phyloP scores from a whole-genome alignment of 2,888 invertebrate genomes.

The Cantharis rufa region DNA sequence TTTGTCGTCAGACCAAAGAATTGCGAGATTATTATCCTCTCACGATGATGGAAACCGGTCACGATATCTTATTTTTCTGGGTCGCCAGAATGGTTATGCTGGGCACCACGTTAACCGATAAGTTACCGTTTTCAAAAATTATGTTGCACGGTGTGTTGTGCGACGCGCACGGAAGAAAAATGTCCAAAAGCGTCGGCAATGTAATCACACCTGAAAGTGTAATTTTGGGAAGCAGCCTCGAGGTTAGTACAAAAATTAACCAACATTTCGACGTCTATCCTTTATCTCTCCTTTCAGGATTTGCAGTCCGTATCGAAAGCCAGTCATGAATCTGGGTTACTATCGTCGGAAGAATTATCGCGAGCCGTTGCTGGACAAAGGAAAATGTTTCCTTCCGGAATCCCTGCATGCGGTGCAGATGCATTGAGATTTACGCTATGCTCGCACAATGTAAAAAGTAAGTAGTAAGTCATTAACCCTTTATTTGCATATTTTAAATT shows the following conservation, averaged over 20 bases:
- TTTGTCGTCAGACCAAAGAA: constrained; percentile 60
- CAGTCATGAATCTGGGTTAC: constrained; percentile 44
- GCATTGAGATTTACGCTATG: constrained; percentile 79
- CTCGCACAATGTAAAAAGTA: constrained; percentile 55
- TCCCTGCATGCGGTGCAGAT: constrained; percentile 96
- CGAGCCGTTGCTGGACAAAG: constrained; percentile 57
- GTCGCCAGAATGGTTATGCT: constrained; percentile 99
- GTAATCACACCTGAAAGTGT: constrained; percentile 98
- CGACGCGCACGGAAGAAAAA: constrained; percentile 97
- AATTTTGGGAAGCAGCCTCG: constrained; percentile 81
- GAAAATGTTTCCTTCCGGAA: constrained; percentile 75
- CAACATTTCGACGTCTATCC: neutral
- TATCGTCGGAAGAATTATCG: constrained; percentile 50
- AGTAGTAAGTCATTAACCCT: too few species aligned
- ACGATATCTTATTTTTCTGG: constrained; percentile 99
- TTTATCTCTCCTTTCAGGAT: constrained; percentile 29
- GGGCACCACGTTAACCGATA: constrained; percentile 84
- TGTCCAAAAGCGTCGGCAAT: constrained; percentile 98
- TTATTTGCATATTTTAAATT: too few species aligned
- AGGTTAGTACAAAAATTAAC: constrained; percentile 56
- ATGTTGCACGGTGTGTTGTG: constrained; percentile 96
- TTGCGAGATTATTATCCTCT: constrained; percentile 73
- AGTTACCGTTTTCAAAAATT: constrained; percentile 91
- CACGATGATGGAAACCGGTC: constrained; percentile 91
- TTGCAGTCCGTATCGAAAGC: constrained; percentile 42